These are phyloP conservation scores for Danionella cerebrum DNA, from an alignment of 2,113 vertebrate species.

Conservation along the genomic window DNA sequence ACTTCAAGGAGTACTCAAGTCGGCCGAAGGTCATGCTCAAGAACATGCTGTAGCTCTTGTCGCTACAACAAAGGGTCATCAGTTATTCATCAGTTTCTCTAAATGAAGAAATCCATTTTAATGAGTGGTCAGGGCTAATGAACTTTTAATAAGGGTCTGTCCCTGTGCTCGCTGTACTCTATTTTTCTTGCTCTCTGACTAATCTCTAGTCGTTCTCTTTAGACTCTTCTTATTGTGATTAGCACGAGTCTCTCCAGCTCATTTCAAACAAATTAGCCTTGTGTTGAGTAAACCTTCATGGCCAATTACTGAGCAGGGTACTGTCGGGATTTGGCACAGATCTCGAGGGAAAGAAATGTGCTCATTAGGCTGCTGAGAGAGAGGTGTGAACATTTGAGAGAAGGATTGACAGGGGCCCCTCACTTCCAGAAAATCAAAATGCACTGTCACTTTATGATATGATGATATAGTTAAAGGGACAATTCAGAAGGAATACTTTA, in stretches of 20 bases:
- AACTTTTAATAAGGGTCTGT: neutral
- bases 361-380: slow-evolving; percentile 20
- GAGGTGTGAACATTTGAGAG: neutral
- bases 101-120: slow-evolving; percentile 2
- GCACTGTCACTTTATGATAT: neutral
- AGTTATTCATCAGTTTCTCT: slow-evolving; percentile 3
- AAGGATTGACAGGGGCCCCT: slow-evolving; percentile 1
- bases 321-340: neutral
- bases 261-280: slow-evolving; percentile 39
- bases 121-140: neutral
- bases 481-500: neutral
- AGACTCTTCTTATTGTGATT: neutral
- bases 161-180: neutral
- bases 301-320: slow-evolving; percentile 16
- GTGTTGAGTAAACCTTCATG: slow-evolving; percentile 34
- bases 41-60: neutral
- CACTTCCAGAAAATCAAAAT: neutral
- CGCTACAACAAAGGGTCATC: neutral
- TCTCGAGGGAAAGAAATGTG: slow-evolving; percentile 13
- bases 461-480: neutral
- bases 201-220: neutral
- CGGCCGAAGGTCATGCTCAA: neutral
- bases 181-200: neutral
- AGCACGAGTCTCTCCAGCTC: slow-evolving; percentile 20
- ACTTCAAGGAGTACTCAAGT: neutral